A percentile compares a stretch with the other conserved stretches of the same genome.
phyloP scores from a whole-genome alignment of 2,888 invertebrate species.

The Sipunculus nudus region DNA sequence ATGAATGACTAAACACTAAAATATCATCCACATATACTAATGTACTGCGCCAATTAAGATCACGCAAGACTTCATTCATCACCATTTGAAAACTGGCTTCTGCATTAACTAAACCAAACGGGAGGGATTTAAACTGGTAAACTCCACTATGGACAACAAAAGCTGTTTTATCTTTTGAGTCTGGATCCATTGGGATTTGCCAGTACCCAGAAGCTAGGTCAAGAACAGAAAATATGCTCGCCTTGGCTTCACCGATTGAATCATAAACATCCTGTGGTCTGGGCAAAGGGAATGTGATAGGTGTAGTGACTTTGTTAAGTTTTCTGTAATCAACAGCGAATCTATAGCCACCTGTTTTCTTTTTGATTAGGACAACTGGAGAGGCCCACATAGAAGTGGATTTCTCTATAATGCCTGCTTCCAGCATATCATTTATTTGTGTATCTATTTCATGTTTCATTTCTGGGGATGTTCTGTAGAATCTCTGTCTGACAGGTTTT shows the following conservation, averaged over 20 bases:
- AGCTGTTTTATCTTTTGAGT: not conserved
- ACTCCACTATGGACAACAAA: not conserved
- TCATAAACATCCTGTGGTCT: not conserved
- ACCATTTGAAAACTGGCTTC: not conserved
- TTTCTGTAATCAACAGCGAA: slow-evolving; percentile 7
- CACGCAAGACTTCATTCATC: not conserved
- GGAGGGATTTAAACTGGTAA: not conserved
- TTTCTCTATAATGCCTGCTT: too few species aligned
- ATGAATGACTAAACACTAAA: not conserved
- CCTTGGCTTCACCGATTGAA: not conserved
- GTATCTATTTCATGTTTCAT: too few species aligned
- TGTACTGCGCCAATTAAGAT: not conserved
- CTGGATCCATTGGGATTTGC: slow-evolving; percentile 2
- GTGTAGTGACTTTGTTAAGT: not conserved
- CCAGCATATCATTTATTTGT: too few species aligned
- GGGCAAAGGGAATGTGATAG: not conserved
- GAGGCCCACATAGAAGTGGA: too few species aligned
- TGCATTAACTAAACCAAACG: not conserved
- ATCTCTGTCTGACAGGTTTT: too few species aligned
- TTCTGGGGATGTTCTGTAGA: too few species aligned
- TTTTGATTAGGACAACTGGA: too few species aligned
- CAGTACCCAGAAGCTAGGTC: not conserved
- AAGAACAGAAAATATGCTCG: not conserved
- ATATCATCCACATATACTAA: slow-evolving; percentile 3
- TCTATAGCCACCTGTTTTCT: slow-evolving; percentile 7